Conservation (phyloP, 2,113 vertebrate species). For the Vicugna pacos region DNA sequence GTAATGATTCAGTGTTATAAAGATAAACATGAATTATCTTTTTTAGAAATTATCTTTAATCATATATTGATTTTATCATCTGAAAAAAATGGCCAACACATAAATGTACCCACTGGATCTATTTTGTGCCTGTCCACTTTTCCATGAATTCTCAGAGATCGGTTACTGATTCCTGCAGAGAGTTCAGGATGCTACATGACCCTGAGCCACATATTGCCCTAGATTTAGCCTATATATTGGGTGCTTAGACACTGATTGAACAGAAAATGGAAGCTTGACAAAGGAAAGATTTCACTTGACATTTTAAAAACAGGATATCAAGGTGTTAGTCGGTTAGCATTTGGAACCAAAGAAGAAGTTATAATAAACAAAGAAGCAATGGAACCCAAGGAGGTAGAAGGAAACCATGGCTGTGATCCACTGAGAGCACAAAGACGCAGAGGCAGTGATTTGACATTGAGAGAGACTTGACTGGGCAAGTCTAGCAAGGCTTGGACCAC, state of each 20-base stretch:
- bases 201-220: background rate
- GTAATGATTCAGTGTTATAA: background rate
- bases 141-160: background rate
- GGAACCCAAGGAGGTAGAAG: background rate
- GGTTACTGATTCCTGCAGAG: background rate
- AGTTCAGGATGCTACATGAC: background rate
- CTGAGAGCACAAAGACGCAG: background rate
- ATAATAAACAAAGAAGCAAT: background rate
- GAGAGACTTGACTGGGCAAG: background rate
- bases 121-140: background rate
- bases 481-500: too few species aligned
- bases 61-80: background rate
- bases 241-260: background rate
- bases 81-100: background rate
- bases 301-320: conserved; percentile 12
- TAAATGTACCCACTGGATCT: background rate
- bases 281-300: background rate
- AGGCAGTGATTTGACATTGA: background rate
- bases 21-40: background rate
- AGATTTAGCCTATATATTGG: background rate
- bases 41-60: background rate
- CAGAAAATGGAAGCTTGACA: background rate
- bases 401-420: background rate
- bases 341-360: background rate
- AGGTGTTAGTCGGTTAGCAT: background rate